phyloP scores from a whole-genome alignment of 2,888 invertebrate species.

The Lottia scabra region DNA sequence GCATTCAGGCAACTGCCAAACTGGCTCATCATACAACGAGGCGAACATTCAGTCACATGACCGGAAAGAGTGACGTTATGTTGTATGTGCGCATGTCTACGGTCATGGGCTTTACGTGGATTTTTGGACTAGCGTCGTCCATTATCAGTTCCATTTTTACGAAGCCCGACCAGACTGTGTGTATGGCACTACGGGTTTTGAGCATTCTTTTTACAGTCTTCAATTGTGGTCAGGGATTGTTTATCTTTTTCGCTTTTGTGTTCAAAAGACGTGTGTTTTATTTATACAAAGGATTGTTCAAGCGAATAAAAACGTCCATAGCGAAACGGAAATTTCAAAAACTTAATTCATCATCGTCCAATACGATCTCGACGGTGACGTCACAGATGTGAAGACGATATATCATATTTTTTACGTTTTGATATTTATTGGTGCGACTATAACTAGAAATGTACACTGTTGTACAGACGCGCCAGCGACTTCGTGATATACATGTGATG shows the following conservation, averaged over 20 bases:
- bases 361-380: not conserved
- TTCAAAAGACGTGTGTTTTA: slow-evolving; percentile 50
- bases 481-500: no score
- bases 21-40: slow-evolving; percentile 41
- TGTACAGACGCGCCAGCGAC: no score
- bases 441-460: no score
- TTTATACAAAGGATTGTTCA: slow-evolving; percentile 39
- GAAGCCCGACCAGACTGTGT: slow-evolving; percentile 36
- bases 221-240: slow-evolving; percentile 59
- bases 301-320: slow-evolving; percentile 8
- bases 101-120: slow-evolving; percentile 64
- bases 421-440: no score
- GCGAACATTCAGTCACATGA: slow-evolving; percentile 39
- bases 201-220: slow-evolving; percentile 55
- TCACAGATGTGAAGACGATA: not conserved
- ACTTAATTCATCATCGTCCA: not conserved
- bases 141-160: slow-evolving; percentile 50
- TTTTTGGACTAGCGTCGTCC: slow-evolving; percentile 58
- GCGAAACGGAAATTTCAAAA: not conserved
- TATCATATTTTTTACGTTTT: not conserved
- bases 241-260: slow-evolving; percentile 60
- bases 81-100: slow-evolving; percentile 61
- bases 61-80: slow-evolving; percentile 56
- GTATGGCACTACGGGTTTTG: slow-evolving; percentile 47
- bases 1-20: slow-evolving; percentile 49